A percentile compares a stretch with the other conserved stretches of the same genome.
These are phyloP conservation scores for Drosophila buzzatii DNA, from an alignment of 2,888 invertebrate genomes.

Conservation along the genomic window DNA sequence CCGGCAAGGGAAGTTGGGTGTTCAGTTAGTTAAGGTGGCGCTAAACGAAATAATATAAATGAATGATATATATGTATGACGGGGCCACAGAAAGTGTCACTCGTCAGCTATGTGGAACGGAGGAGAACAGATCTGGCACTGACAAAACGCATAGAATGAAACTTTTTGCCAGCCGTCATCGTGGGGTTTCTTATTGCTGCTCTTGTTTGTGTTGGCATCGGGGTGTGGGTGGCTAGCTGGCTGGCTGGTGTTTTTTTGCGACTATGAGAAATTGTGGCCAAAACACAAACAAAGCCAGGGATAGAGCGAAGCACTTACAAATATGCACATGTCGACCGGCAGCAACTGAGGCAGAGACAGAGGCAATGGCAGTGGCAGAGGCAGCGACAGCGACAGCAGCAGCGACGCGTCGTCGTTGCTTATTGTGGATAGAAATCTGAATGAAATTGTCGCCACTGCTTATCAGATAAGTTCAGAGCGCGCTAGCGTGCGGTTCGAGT, in stretches of 20 bases:
- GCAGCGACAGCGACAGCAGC: conserved; percentile 13
- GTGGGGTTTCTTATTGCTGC: conserved; percentile 35
- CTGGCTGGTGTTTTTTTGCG: conserved; percentile 25
- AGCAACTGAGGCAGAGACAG: not conserved
- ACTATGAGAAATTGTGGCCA: conserved; percentile 60
- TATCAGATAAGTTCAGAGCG: conserved; percentile 78
- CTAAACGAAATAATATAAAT: conserved; percentile 77
- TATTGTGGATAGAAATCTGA: conserved; percentile 74
- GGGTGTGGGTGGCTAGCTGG: conserved; percentile 12
- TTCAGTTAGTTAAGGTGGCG: conserved; percentile 59
- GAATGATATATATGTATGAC: conserved; percentile 57
- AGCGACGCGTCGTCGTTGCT: conserved; percentile 34
- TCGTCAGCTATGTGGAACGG: conserved; percentile 47
- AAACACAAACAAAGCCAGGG: conserved; percentile 48
- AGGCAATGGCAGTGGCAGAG: conserved; percentile 4
- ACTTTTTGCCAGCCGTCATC: conserved; percentile 33
- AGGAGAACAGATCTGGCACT: conserved; percentile 34
- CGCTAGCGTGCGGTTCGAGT: conserved; percentile 60
- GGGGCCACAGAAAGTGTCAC: conserved; percentile 63
- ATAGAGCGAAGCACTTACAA: conserved; percentile 35
- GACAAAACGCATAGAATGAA: conserved; percentile 62
- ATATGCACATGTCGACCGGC: conserved; percentile 47
- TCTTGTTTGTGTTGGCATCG: conserved; percentile 35
- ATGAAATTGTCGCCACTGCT: conserved; percentile 75
- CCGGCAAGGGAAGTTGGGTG: not conserved